Percentiles rank a stretch among this genome's conserved stretches.
Conservation (phyloP, 1,140 invertebrate genomes). For the Achroia grisella region DNA sequence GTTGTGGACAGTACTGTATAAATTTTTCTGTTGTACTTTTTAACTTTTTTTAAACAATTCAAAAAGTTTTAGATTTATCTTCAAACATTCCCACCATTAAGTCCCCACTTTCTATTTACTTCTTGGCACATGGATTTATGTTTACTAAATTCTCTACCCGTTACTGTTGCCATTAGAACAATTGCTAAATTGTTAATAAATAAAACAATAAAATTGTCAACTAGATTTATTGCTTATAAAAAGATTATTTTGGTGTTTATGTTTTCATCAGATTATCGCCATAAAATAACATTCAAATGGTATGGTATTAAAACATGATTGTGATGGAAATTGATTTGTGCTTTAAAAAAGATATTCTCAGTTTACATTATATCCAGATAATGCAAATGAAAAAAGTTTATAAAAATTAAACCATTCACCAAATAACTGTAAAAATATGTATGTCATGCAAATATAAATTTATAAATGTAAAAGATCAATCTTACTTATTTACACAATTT, state of each 20-base stretch:
- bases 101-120: too few species aligned
- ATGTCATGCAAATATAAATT: slow-evolving; percentile 43
- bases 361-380: slow-evolving; percentile 60
- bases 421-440: slow-evolving; percentile 27
- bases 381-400: slow-evolving; percentile 46
- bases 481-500: slow-evolving; percentile 54
- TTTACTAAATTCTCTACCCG: too few species aligned
- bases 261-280: slow-evolving; percentile 9
- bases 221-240: slow-evolving; percentile 31
- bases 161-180: too few species aligned
- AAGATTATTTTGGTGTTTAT: slow-evolving; percentile 25
- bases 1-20: too few species aligned
- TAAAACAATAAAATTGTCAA: slow-evolving; percentile 16
- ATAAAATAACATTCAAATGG: slow-evolving; percentile 9
- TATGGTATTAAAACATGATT: slow-evolving; percentile 43
- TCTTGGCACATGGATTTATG: too few species aligned
- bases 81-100: too few species aligned
- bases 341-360: slow-evolving; percentile 40
- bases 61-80: too few species aligned
- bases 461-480: slow-evolving; percentile 34
- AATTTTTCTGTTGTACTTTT: too few species aligned
- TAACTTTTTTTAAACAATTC: too few species aligned
- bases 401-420: slow-evolving; percentile 31
- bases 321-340: slow-evolving; percentile 50
- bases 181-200: not conserved